Base-by-base conservation (phyloP, 2,888 invertebrate genomes). In the Drosophila fulvimacula region DNA sequence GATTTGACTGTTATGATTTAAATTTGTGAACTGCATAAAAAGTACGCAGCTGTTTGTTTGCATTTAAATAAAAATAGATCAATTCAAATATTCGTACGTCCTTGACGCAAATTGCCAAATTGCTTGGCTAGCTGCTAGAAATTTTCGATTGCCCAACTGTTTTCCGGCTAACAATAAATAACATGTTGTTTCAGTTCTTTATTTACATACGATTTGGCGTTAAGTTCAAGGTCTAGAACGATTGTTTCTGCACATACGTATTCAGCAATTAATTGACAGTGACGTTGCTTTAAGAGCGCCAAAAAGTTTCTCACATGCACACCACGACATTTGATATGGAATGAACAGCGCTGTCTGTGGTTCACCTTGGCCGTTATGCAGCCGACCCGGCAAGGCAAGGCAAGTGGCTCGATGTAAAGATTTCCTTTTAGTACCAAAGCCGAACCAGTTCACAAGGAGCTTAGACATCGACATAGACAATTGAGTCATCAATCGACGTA, bases 321-420 rank as follows among this genome's bases (percentile, higher is more conserved):
- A 56, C 60, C 56, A 61, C 62, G 76, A 85, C 73, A 82, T 82
- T 71, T 80, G 83, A 88, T 88, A 79, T 82, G 73, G 60, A 64
- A 36, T 56, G 61, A 48, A 49, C 55, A 60, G 49, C 53, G 56
- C 46, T 62, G 58, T 71, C 67, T 73, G 81, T 71, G 68, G 89
- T 55, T 89, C 68, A 89, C 84, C 84, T 84, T 84, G 84, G 66
- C 84, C 88, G 79, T 70, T 88, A 70, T 73, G 73, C 61, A 58
- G 75, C 64, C 41, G 30, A 48, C 48, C 30, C 30, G 36, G 24
- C 51, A 41, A 51, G 57, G 73, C 85, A 84, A 85, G 88, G 89
- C 80, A 79, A 89, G 89, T 89, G 73, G 74, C 82, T 89, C 58
- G 65, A 68, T 46, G 70, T 68, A 66, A 87, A 87, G 79, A 88